Percentiles rank a stretch among this genome's conserved stretches.
Conservation (phyloP, 2,888 invertebrate genomes). For the Drosophila neutralis region DNA sequence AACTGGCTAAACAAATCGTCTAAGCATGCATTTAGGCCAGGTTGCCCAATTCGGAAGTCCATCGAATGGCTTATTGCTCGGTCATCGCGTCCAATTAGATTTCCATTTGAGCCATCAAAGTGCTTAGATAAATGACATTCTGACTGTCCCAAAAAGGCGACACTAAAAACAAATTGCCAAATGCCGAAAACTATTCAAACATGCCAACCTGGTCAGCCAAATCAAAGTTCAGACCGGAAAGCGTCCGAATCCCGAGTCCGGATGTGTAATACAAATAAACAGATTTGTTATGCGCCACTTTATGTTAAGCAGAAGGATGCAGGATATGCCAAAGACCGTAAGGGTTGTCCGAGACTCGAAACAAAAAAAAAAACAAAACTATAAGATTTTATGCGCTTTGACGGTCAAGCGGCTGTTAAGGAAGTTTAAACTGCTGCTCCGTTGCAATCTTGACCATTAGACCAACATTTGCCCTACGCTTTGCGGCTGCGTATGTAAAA, state of each 20-base stretch:
- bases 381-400: conserved; percentile 78
- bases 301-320: conserved; percentile 66
- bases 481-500: conserved; percentile 60
- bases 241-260: conserved; percentile 22
- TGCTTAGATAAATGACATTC: conserved; percentile 64
- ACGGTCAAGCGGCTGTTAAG: conserved; percentile 64
- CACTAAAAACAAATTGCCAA: conserved; percentile 70
- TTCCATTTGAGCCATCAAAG: conserved; percentile 74
- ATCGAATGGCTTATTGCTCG: conserved; percentile 50
- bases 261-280: conserved; percentile 75
- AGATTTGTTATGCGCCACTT: conserved; percentile 81
- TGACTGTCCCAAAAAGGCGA: conserved; percentile 39
- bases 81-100: conserved; percentile 75
- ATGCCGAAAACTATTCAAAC: conserved; percentile 56
- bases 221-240: conserved; percentile 65
- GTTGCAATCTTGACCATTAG: conserved; percentile 63
- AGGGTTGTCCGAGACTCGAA: conserved; percentile 42
- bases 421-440: conserved; percentile 60
- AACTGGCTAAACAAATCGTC: conserved; percentile 1
- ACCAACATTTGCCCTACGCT: conserved; percentile 33
- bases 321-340: conserved; percentile 23
- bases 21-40: conserved; percentile 51
- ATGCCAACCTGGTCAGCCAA: conserved; percentile 31
- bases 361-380: conserved; percentile 53
- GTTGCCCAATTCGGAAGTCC: conserved; percentile 3